Evolutionary conservation across 2,113 vertebrate genomes (phyloP), one percentile per base, ranked within the genome.

Genomic region (Forbesichthys agassizii): DNA sequence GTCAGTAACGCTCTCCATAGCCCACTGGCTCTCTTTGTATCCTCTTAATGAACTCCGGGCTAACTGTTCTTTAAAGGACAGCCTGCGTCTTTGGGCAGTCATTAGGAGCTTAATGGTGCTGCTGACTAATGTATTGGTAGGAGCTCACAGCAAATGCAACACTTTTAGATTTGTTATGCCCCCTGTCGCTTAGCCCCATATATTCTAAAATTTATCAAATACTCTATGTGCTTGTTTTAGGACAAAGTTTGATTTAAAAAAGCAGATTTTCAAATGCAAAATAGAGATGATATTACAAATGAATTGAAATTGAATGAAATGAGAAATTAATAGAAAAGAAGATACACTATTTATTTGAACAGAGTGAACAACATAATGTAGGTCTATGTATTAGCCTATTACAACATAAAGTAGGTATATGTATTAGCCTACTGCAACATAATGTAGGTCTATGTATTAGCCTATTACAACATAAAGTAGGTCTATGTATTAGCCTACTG

Each of bases 11-110:
- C 81, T 69, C 76, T 83, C 75, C 48, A 78, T 70, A 78, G 81
- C 71, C 90, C 86, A 88, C 86, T 90, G 82, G 68, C 78, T 77
- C 67, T 90, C 89, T 92, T 92, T 94, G 92, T 93, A 91, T 90
- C 87, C 86, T 87, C 74, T 90, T 93, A 93, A 93, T 92, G 89
- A 93, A 92, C 84, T 90, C 91, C 86, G 88, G 88, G 73, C 48
- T 89, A 90, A 87, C 83, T 88, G 85, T 86, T 88, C 85, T 89
- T 90, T 87, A 92, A 90, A 92, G 89, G 84, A 88, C 80, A 82
- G 77, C 69, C 69, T 64, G 63, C 78, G 85, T 81, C 74, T 77
- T 79, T 85, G 76, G 92, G 86, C 77, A 53, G 77, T 80, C 88
- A 90, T 92, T 91, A 91, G 82, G 71, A 73, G 63, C 82, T 84